These are phyloP conservation scores for Eudyptes chrysolophus DNA, from an alignment of 2,113 vertebrate species.

Conservation along the genomic window DNA sequence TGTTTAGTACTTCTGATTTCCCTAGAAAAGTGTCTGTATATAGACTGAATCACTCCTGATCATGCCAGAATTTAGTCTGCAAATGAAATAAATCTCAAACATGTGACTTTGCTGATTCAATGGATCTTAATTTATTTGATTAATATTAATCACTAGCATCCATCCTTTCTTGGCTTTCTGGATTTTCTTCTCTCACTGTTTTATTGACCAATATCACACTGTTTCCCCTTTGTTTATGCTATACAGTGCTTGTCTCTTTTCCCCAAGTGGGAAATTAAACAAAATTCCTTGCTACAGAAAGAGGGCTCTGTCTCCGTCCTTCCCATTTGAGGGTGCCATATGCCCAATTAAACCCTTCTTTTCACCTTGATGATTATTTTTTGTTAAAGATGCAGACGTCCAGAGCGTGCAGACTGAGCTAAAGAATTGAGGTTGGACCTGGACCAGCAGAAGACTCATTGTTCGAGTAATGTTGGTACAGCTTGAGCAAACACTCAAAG, in stretches of 20 bases:
- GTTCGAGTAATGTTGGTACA: conserved; percentile 47
- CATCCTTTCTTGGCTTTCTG: neutral
- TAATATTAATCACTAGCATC: neutral
- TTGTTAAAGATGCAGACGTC: conserved; percentile 29
- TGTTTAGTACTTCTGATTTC: neutral
- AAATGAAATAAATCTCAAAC: neutral
- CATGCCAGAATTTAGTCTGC: neutral
- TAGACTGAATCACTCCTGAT: neutral
- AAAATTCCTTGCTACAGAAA: conserved; percentile 37
- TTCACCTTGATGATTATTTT: conserved; percentile 52
- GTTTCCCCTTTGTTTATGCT: neutral
- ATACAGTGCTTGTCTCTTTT: neutral
- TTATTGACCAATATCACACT: neutral
- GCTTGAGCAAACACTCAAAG: conserved; percentile 44
- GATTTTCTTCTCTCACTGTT: neutral
- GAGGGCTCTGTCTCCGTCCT: neutral
- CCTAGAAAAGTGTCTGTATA: neutral
- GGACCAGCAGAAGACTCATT: conserved; percentile 46
- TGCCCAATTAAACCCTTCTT: conserved; percentile 30
- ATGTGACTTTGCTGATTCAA: neutral
- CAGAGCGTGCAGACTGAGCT: neutral
- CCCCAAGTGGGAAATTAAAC: neutral
- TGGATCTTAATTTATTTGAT: neutral
- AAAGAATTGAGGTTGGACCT: conserved; percentile 44
- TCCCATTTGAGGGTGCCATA: conserved; percentile 3